These are phyloP conservation scores for Pseudachorutes palmiensis DNA, from an alignment of 1,140 invertebrate species.

Conservation along the genomic window DNA sequence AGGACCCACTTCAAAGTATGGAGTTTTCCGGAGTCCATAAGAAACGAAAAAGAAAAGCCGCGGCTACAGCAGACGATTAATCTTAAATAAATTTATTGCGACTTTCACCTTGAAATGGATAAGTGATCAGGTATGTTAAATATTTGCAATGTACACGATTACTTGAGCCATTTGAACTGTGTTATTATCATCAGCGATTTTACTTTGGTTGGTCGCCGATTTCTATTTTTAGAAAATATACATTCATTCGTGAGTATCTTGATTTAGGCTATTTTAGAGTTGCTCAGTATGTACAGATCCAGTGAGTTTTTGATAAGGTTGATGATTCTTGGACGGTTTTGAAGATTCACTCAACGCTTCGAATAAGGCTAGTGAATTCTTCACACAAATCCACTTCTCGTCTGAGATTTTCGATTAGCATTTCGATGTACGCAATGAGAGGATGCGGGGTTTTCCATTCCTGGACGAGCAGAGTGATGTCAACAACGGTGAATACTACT, in stretches of 20 bases:
- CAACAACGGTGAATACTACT: constrained; percentile 7
- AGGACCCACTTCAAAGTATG: constrained; percentile 31
- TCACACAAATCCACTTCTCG: not conserved
- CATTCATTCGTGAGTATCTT: too few species aligned
- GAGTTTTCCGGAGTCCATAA: constrained; percentile 31
- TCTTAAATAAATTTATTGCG: not conserved
- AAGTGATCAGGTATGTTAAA: not conserved
- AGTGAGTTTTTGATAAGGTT: not conserved
- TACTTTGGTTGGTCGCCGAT: not conserved
- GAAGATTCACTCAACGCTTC: not conserved
- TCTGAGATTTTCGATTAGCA: not conserved
- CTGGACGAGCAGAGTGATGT: not conserved
- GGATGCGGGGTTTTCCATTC: constrained; percentile 12
- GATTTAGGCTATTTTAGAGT: too few species aligned
- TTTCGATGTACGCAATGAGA: not conserved
- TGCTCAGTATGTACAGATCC: not conserved
- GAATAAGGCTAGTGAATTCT: not conserved
- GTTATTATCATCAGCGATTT: not conserved
- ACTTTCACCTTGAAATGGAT: not conserved
- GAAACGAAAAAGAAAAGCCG: constrained; percentile 19
- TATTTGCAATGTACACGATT: not conserved
- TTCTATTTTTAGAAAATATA: not conserved
- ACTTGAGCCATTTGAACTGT: not conserved
- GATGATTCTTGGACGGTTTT: not conserved
- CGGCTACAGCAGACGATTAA: not conserved